Percentiles rank a stretch among this genome's conserved stretches.
These are phyloP conservation scores for Microplitis deprimator DNA, from an alignment of 2,888 invertebrate genomes.

Conservation along the genomic window DNA sequence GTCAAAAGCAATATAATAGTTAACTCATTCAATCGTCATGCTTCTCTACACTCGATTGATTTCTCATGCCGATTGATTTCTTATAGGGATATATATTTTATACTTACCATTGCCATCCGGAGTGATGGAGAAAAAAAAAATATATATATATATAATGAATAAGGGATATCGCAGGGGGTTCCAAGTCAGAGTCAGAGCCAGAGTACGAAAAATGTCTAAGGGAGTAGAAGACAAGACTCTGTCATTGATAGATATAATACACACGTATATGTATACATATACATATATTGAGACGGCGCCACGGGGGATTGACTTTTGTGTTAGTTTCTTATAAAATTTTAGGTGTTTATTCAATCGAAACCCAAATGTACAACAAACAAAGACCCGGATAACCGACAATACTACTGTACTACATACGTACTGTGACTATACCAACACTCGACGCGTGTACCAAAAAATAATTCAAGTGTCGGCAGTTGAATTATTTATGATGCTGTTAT, in stretches of 20 bases:
- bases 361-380: constrained; percentile 14
- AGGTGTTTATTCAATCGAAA: background rate
- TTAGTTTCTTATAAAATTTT: constrained; percentile 14
- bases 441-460: background rate
- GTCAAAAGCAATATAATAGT: background rate
- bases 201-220: background rate
- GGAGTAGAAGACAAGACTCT: background rate
- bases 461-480: background rate
- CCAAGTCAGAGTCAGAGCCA: background rate
- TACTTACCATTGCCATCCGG: constrained; percentile 2
- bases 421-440: background rate
- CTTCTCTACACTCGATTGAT: constrained; percentile 29
- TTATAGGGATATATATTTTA: constrained; percentile 20
- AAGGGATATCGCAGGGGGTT: background rate
- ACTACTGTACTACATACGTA: background rate
- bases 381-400: constrained; percentile 3
- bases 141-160: background rate
- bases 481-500: background rate
- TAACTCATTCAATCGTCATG: constrained; percentile 7
- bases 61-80: constrained; percentile 10
- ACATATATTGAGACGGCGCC: constrained; percentile 32
- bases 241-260: constrained; percentile 21
- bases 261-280: too few relatives aligned
- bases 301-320: constrained; percentile 14
- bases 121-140: background rate